Conservation (phyloP, 2,113 vertebrate genomes). For the Platysteira castanea region DNA sequence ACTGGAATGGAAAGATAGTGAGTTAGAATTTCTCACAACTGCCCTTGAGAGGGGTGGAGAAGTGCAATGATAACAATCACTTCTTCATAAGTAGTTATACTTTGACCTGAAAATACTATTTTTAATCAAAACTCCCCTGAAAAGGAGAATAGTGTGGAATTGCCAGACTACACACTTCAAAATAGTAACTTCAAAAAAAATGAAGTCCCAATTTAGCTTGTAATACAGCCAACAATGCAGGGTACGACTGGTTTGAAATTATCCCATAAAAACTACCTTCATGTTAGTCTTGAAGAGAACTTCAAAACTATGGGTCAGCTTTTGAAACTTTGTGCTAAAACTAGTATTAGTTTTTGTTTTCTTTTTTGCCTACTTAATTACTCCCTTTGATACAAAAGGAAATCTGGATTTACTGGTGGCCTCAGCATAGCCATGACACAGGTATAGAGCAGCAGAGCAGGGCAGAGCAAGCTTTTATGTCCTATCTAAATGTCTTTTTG, state of each 20-base stretch:
- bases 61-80: background rate
- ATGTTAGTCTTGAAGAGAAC: background rate
- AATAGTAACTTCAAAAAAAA: background rate
- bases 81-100: background rate
- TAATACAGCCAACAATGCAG: background rate
- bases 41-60: background rate
- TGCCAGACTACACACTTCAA: background rate
- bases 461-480: background rate
- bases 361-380: background rate
- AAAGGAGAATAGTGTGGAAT: background rate
- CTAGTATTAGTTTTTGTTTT: background rate
- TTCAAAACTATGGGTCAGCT: background rate
- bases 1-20: background rate
- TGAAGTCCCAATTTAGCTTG: background rate
- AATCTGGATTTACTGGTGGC: background rate
- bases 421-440: background rate
- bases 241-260: background rate
- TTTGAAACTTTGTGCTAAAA: background rate
- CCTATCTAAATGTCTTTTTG: background rate
- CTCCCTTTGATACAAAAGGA: background rate
- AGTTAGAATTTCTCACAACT: background rate
- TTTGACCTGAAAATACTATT: background rate
- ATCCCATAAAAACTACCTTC: background rate
- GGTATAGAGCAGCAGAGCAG: background rate
- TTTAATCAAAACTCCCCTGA: background rate